Percentiles rank a stretch among this genome's conserved stretches.
phyloP scores from a whole-genome alignment of 2,888 invertebrate species.

The Arenicola marina region DNA sequence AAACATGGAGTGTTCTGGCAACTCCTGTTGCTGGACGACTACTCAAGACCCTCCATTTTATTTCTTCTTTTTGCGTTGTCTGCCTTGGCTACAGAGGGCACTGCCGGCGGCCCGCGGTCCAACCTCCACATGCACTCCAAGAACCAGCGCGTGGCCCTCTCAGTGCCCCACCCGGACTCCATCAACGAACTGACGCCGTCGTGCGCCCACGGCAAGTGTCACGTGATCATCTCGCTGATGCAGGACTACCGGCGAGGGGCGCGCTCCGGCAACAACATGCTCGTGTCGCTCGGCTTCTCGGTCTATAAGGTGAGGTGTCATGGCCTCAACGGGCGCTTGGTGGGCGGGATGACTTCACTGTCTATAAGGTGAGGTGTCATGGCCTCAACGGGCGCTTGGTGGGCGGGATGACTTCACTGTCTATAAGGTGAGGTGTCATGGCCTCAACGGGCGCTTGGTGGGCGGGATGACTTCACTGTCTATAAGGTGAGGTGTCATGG shows the following conservation, averaged over 20 bases:
- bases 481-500: no score
- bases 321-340: no score
- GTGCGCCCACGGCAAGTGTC: slow-evolving; percentile 43
- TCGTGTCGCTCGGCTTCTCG: slow-evolving; percentile 47
- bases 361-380: no score
- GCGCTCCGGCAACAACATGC: slow-evolving; percentile 42
- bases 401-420: no score
- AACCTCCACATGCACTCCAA: slow-evolving; percentile 37
- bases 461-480: no score
- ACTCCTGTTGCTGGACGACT: no score
- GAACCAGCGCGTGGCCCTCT: slow-evolving; percentile 42
- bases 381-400: no score
- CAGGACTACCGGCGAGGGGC: slow-evolving; percentile 52
- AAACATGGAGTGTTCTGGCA: no score
- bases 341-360: no score
- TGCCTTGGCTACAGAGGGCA: slow-evolving; percentile 5
- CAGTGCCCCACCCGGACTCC: slow-evolving; percentile 41
- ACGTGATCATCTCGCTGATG: slow-evolving; percentile 47
- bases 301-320: slow-evolving; percentile 47
- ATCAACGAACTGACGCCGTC: slow-evolving; percentile 40
- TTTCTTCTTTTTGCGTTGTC: neutral
- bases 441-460: no score
- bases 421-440: no score
- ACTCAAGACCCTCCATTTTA: no score
- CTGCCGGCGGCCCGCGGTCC: slow-evolving; percentile 19